Evolutionary conservation across 35 echinoderm and acorn worm genomes (phyloP), one percentile per base, ranked within the genome.

Genomic region (Lytechinus pictus): DNA sequence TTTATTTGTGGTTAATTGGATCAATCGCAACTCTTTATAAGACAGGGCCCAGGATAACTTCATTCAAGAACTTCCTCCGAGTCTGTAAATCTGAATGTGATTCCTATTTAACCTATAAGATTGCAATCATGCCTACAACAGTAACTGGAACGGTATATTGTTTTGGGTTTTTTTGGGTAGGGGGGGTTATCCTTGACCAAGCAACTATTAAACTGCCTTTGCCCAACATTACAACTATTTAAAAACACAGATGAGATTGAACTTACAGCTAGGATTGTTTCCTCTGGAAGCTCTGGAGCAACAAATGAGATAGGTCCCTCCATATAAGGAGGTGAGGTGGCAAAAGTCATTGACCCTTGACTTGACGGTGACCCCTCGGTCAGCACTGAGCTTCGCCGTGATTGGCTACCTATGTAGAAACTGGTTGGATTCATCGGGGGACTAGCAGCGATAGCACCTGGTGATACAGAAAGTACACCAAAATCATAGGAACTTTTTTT

Each of bases 301-400:
- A 98, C 96, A 94, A 99, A 99, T 56, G 94, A 96, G 96, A 99
- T 99, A 55, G 97, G 97, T 71, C 98, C 98, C 96, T 98, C 96
- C 98, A 99, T 99, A 71, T 97, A 98, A n/a, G 98, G 97, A 57
- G 98, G 98, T 6, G 98, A 99, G 27, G 98, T 95, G 55, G 97
- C 97, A 94, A 98, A 99, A 10, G 97, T 95, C 58, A 97, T 87
- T 86, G 98, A 98, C 52, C 98, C 96, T 94, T 99, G 98, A 90
- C 97, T 99, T 24, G 96, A 96, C 24, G 98, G 97, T 86, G 97
- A 99, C 6, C 98, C 97, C 60, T 99, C 98, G 8, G 95, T 95
- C 61, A 94, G 93, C 54, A 95, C 88, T 27, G 96, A 97, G 92
- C 95, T 95, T 52, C 98, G 95, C 28, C 97, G 96, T 51, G 95